Conservation (phyloP, 2,113 vertebrate species). For the Zeus faber region DNA sequence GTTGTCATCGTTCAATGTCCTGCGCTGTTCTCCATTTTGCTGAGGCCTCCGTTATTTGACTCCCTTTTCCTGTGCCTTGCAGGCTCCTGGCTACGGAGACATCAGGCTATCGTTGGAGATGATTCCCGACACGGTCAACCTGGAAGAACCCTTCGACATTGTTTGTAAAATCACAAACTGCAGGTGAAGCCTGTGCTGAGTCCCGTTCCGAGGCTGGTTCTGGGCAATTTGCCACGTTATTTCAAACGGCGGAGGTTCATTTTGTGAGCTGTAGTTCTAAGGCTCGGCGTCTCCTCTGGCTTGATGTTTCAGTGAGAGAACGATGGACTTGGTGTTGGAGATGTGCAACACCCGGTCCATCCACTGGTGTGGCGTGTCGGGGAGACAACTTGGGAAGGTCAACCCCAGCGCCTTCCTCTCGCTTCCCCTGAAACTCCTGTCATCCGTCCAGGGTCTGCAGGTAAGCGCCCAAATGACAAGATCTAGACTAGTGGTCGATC, state of each 20-base stretch:
- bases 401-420: slow-evolving; percentile 87
- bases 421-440: slow-evolving; percentile 87
- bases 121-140: slow-evolving; percentile 93
- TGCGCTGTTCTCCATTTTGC: not conserved
- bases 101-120: slow-evolving; percentile 92
- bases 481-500: too few relatives aligned
- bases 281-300: not conserved
- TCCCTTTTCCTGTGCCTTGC: slow-evolving; percentile 19
- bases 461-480: slow-evolving; percentile 72
- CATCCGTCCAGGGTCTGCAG: slow-evolving; percentile 93
- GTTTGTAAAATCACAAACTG: slow-evolving; percentile 99
- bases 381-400: slow-evolving; percentile 91
- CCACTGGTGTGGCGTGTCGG: slow-evolving; percentile 97
- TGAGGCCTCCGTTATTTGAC: too few relatives aligned
- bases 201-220: too few relatives aligned
- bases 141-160: slow-evolving; percentile 96
- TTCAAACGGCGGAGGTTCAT: not conserved
- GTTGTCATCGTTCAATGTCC: not conserved
- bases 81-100: slow-evolving; percentile 98
- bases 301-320: slow-evolving; percentile 84
- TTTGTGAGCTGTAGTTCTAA: not conserved
- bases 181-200: slow-evolving; percentile 84
- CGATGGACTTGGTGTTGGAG: slow-evolving; percentile 96
- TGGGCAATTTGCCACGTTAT: not conserved
- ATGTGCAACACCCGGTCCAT: slow-evolving; percentile 94